Conservation (phyloP, 1,140 invertebrate species). For the Lepidostoma basale region DNA sequence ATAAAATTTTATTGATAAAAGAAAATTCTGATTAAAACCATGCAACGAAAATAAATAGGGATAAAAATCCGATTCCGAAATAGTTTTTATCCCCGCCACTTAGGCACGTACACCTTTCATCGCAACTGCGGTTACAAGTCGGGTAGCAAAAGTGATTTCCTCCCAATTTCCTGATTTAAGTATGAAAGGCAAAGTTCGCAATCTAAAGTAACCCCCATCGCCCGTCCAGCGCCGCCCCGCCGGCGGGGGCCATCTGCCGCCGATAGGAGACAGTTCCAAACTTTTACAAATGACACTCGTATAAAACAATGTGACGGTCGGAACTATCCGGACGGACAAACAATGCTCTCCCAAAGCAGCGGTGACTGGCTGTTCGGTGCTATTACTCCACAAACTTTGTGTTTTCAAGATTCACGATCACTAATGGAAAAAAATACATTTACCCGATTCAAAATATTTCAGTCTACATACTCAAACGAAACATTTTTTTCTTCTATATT, state of each 20-base stretch:
- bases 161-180: slow-evolving; percentile 27
- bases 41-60: too few relatives aligned
- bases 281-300: slow-evolving; percentile 18
- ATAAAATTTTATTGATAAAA: too few relatives aligned
- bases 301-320: slow-evolving; percentile 4
- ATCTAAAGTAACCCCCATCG: neutral
- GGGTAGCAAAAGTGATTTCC: slow-evolving; percentile 19
- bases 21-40: too few relatives aligned
- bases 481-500: too few relatives aligned
- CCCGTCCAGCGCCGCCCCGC: neutral
- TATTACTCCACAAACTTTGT: too few relatives aligned
- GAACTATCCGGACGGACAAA: neutral
- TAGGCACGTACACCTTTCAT: slow-evolving; percentile 16
- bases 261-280: neutral
- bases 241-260: neutral
- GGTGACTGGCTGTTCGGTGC: too few relatives aligned
- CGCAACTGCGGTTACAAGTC: neutral
- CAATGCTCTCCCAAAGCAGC: too few relatives aligned
- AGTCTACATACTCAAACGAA: too few relatives aligned
- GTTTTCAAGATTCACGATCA: too few relatives aligned
- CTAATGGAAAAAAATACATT: too few relatives aligned
- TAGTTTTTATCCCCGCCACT: slow-evolving; percentile 6
- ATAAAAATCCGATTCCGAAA: neutral
- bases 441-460: too few relatives aligned
- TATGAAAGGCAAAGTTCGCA: slow-evolving; percentile 1